phyloP scores from a whole-genome alignment of 2,888 invertebrate genomes.

The Galerucella nymphaeae region DNA sequence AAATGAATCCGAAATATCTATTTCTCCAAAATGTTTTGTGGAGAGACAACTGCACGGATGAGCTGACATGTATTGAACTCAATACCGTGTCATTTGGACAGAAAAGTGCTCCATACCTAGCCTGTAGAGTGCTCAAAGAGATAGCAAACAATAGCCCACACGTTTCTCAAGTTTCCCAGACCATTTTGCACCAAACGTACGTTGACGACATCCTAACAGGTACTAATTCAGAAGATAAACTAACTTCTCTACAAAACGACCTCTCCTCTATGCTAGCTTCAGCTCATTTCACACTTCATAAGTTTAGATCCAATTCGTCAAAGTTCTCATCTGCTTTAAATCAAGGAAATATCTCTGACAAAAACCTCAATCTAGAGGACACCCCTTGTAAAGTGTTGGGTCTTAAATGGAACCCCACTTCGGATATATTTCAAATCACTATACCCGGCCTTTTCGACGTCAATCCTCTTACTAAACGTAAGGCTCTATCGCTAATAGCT shows the following conservation, averaged over 20 bases:
- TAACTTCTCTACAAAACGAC: neutral
- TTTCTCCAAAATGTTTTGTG: constrained; percentile 32
- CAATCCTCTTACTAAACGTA: neutral
- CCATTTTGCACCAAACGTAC: neutral
- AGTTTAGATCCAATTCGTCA: neutral
- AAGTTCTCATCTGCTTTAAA: neutral
- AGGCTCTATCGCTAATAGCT: neutral
- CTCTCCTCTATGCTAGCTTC: neutral
- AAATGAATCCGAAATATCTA: constrained; percentile 6
- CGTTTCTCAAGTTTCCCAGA: neutral
- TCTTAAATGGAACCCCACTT: neutral
- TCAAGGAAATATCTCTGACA: neutral
- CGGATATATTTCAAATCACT: neutral
- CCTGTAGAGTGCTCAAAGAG: neutral
- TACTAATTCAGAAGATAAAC: neutral
- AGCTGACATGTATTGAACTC: constrained; percentile 28
- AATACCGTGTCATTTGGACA: constrained; percentile 36
- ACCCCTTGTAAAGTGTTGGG: neutral
- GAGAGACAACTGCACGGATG: constrained; percentile 11
- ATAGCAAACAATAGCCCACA: neutral
- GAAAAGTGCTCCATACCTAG: neutral
- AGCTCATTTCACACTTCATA: neutral
- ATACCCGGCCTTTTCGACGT: neutral
- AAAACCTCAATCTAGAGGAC: neutral
- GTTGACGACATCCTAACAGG: neutral